A percentile compares a stretch with the other conserved stretches of the same genome.
These are phyloP conservation scores for Spondyliosoma cantharus DNA, from an alignment of 2,797 vertebrate genomes.

Conservation along the genomic window DNA sequence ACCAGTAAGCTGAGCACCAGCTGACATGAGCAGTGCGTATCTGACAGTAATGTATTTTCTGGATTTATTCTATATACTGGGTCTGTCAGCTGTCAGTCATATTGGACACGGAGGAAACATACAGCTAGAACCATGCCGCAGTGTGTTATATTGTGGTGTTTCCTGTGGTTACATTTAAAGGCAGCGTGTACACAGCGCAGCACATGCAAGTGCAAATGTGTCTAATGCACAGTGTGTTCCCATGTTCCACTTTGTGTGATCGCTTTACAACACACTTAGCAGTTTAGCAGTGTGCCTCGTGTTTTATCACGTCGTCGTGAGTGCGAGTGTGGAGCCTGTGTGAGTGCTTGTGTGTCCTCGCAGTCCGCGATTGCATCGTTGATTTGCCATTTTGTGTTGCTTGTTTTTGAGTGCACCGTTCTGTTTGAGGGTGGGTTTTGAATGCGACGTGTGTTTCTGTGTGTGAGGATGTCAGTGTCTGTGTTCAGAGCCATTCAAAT, in stretches of 20 bases:
- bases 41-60: neutral
- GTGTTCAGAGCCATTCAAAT: slow-evolving; percentile 33
- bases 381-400: slow-evolving; percentile 37
- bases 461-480: slow-evolving; percentile 9
- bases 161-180: slow-evolving; percentile 12
- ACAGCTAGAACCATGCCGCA: neutral
- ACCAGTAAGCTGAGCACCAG: neutral
- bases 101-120: neutral
- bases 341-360: slow-evolving; percentile 2
- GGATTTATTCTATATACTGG: neutral
- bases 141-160: neutral
- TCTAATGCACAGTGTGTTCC: neutral
- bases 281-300: slow-evolving; percentile 1
- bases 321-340: slow-evolving; percentile 6
- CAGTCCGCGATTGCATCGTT: slow-evolving; percentile 35
- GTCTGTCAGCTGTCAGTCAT: slow-evolving; percentile 2
- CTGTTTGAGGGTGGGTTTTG: neutral
- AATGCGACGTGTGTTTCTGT: slow-evolving; percentile 9
- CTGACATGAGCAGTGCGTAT: neutral
- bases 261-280: slow-evolving; percentile 1
- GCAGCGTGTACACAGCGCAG: neutral
- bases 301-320: slow-evolving; percentile 27
- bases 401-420: slow-evolving; percentile 9
- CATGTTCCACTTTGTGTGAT: slow-evolving; percentile 22
- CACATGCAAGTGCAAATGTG: neutral